A percentile compares a stretch with the other conserved stretches of the same genome.
phyloP scores from a whole-genome alignment of 2,113 vertebrate genomes.

The Sporophila hypoxantha region DNA sequence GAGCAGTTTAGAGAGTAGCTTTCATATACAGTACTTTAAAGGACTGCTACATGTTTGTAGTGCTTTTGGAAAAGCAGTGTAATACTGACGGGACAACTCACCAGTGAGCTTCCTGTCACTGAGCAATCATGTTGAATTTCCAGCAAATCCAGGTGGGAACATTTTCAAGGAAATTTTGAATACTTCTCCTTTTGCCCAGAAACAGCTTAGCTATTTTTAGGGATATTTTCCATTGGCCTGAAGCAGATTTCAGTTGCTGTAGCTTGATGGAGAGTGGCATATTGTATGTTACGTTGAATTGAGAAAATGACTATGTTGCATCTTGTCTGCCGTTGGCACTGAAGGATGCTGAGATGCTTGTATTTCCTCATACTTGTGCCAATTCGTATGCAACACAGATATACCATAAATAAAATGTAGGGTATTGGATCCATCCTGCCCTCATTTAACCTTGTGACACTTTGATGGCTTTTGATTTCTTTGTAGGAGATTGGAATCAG shows the following conservation, averaged over 20 bases:
- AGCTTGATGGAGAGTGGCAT: slow-evolving; percentile 63
- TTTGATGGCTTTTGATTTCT: neutral
- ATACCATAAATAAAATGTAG: slow-evolving; percentile 13
- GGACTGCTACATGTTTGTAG: slow-evolving; percentile 52
- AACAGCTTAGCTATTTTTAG: slow-evolving; percentile 76
- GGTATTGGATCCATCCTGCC: neutral
- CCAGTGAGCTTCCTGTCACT: slow-evolving; percentile 57
- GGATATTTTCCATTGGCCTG: slow-evolving; percentile 69
- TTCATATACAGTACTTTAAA: slow-evolving; percentile 57
- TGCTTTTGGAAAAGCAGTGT: slow-evolving; percentile 56
- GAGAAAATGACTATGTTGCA: slow-evolving; percentile 54
- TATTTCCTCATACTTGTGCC: slow-evolving; percentile 29
- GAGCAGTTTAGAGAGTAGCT: slow-evolving; percentile 56
- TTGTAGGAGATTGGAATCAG: neutral
- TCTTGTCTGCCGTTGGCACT: slow-evolving; percentile 47
- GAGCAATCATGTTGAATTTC: slow-evolving; percentile 56
- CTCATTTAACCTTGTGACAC: neutral
- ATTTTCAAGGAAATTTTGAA: slow-evolving; percentile 73
- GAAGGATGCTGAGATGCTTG: slow-evolving; percentile 47
- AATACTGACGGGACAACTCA: slow-evolving; percentile 58
- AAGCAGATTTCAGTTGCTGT: slow-evolving; percentile 67
- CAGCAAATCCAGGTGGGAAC: slow-evolving; percentile 73
- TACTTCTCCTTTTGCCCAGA: slow-evolving; percentile 72
- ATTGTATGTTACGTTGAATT: slow-evolving; percentile 43
- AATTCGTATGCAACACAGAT: slow-evolving; percentile 24